These are phyloP conservation scores for Hermaeophaga mercurialis DNA, from an alignment of 2,888 invertebrate species.

Conservation along the genomic window DNA sequence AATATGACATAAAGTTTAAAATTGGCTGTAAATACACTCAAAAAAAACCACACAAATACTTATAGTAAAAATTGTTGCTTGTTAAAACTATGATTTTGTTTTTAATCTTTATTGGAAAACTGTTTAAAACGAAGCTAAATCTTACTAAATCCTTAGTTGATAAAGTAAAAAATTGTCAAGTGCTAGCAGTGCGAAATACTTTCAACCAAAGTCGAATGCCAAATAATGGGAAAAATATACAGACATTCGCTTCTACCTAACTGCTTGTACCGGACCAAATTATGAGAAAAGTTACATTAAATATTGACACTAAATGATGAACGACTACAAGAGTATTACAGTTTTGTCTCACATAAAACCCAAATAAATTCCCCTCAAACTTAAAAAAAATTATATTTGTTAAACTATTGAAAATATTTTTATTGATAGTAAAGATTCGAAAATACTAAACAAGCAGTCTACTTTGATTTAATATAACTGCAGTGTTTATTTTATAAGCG, in stretches of 20 bases:
- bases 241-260: slow-evolving; percentile 1
- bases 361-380: slow-evolving; percentile 4
- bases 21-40: no score
- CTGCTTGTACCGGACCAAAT: slow-evolving; percentile 4
- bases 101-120: slow-evolving; percentile 15
- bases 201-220: slow-evolving; percentile 37
- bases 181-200: slow-evolving; percentile 54
- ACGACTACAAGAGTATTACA: slow-evolving; percentile 33
- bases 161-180: slow-evolving; percentile 35
- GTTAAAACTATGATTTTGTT: no score
- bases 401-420: no score
- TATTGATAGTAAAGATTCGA: no score
- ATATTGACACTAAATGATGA: slow-evolving; percentile 27
- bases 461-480: no score
- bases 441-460: no score
- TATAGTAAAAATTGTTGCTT: no score
- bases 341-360: slow-evolving; percentile 24
- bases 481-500: no score
- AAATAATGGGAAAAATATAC: slow-evolving; percentile 15
- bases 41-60: no score
- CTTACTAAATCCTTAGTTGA: slow-evolving; percentile 20
- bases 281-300: slow-evolving; percentile 17
- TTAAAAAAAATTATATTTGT: no score
- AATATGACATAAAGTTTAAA: no score
- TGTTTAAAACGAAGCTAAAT: slow-evolving; percentile 29